Percentiles rank a stretch among this genome's conserved stretches.
Evolutionary conservation across 2,113 vertebrate species (phyloP).

Genomic region (Nanger granti): DNA sequence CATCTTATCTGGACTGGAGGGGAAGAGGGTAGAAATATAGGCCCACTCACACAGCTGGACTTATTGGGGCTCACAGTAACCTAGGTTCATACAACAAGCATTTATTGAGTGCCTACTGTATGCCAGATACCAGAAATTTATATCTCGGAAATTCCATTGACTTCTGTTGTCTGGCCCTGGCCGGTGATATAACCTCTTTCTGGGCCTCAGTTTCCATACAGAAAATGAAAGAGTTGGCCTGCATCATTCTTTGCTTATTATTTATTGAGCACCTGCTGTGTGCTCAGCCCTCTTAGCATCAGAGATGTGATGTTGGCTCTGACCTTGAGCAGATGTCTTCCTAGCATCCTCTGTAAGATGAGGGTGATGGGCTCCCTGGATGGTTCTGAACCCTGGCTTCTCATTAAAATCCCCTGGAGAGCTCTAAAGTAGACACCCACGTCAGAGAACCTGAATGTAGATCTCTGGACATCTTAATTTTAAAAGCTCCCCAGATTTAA

Average conservation of each 20-base stretch:
- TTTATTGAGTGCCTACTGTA: slow-evolving; percentile 39
- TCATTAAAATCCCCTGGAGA: not conserved
- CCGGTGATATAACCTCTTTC: not conserved
- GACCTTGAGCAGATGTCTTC: not conserved
- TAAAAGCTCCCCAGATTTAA: not conserved
- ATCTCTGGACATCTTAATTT: not conserved
- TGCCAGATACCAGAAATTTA: slow-evolving; percentile 21
- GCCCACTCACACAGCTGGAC: not conserved
- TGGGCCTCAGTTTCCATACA: not conserved
- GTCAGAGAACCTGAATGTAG: not conserved
- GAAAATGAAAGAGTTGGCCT: not conserved
- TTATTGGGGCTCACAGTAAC: not conserved
- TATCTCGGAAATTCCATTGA: not conserved
- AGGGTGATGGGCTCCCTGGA: not conserved
- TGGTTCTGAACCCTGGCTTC: not conserved
- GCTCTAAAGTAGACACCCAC: not conserved
- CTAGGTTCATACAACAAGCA: not conserved
- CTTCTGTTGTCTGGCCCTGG: not conserved
- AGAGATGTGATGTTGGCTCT: not conserved
- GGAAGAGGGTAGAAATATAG: not conserved
- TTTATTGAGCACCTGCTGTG: not conserved
- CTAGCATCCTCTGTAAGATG: not conserved
- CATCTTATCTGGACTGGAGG: not conserved
- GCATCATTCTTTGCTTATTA: not conserved
- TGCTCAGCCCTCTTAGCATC: not conserved